Base-by-base conservation (phyloP, 1,140 invertebrate genomes). In the Drosophila subobscura region DNA sequence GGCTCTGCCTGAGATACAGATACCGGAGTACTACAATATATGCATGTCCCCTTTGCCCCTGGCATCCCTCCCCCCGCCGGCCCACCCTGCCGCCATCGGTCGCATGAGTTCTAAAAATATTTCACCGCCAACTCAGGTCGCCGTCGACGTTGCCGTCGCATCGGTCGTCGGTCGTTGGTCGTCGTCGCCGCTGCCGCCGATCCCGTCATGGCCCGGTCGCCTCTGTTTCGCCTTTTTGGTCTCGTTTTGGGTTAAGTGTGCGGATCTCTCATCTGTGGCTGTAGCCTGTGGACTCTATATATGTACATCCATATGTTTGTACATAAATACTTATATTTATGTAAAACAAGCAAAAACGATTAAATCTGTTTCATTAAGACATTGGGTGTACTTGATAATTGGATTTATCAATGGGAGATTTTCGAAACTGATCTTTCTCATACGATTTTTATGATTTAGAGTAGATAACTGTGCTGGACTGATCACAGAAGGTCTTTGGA, bases 201-300 rank as follows among this genome's bases (percentile, higher is more conserved):
- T 64, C 75, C 78, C 71, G 79, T 84, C 66, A 68, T 68, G 66
- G 66, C 63, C 66, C 77, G 80, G 76, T 84, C 80, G 81, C 80
- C 83, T 79, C 83, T 50, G 57, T 73, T 57, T 74, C 57, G 59
- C 53, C 60, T 74, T 68, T 75, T 66, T 85, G 80, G 81, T 80
- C 74, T 88, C 83, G 81, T 81, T 74, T 86, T 88, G 81, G 81
- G 81, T 86, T 86, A 86, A 86, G 81, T 86, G 83, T 81, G 83
- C 77, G 77, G 68, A 74, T 74, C 63, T 57, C 63, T 59, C 78
- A 80, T 64, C 67, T 77, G 55, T 63, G 41, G 3, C 67, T 77
- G 71, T 63, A 64, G 66, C 66, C 67, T 71, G 67, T 12, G 4
- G 33, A 23, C 65, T 71, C 50, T 71, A 70, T 70, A 61, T 65